These are phyloP conservation scores for Lagria hirta DNA, from an alignment of 2,888 invertebrate genomes.

Conservation along the genomic window DNA sequence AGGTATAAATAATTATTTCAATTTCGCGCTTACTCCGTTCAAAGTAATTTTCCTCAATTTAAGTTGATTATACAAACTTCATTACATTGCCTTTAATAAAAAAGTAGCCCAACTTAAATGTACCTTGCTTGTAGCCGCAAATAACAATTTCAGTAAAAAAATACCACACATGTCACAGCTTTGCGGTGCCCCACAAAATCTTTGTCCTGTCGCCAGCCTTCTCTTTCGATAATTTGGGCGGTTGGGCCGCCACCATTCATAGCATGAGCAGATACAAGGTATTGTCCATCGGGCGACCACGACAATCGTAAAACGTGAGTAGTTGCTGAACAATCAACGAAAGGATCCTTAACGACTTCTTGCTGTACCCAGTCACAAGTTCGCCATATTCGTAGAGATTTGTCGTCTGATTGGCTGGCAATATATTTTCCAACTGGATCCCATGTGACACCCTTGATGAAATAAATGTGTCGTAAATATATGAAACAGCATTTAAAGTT, in stretches of 20 bases:
- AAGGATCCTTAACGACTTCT: conserved; percentile 86
- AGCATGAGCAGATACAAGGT: conserved; percentile 95
- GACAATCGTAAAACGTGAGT: conserved; percentile 90
- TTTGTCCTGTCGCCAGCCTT: conserved; percentile 91
- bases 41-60: too few relatives aligned
- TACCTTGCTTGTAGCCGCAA: not conserved
- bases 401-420: conserved; percentile 96
- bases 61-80: too few relatives aligned
- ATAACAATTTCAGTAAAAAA: too few relatives aligned
- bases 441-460: conserved; percentile 85
- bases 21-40: too few relatives aligned
- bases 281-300: conserved; percentile 98
- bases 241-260: conserved; percentile 99
- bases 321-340: conserved; percentile 82
- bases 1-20: too few relatives aligned
- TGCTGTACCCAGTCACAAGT: conserved; percentile 94
- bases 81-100: too few relatives aligned
- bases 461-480: too few relatives aligned
- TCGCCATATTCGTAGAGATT: conserved; percentile 91
- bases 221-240: conserved; percentile 92
- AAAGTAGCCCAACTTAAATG: too few relatives aligned
- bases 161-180: conserved; percentile 92
- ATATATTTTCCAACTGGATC: conserved; percentile 98
- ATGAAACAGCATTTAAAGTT: too few relatives aligned
- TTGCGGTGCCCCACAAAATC: conserved; percentile 98